Conservation (phyloP, 92 coral and sea anemone species). For the Paragorgia papillata region DNA sequence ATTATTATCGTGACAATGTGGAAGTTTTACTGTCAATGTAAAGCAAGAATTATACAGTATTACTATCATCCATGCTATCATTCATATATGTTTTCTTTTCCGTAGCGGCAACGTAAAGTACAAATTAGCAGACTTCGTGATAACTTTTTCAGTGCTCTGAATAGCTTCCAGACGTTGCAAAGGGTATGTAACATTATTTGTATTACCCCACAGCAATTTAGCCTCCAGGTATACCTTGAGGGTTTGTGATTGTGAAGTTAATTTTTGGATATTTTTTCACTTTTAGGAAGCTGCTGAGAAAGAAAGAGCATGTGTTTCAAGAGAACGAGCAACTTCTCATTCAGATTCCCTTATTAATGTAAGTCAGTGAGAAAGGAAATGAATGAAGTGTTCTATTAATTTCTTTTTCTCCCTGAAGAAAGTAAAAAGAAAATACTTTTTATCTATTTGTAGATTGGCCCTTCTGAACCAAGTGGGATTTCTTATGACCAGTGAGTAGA, state of each 20-base stretch:
- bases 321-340: slow-evolving; percentile 75
- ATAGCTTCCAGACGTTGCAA: slow-evolving; percentile 82
- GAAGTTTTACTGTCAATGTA: not conserved
- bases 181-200: slow-evolving; percentile 63
- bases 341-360: no score
- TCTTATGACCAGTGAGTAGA: slow-evolving; percentile 39
- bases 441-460: slow-evolving; percentile 12
- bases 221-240: not conserved
- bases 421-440: no score
- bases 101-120: slow-evolving; percentile 81
- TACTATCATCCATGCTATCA: no score
- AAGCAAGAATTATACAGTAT: no score
- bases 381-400: no score
- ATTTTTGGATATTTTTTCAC: not conserved
- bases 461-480: not conserved
- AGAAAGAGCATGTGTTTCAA: slow-evolving; percentile 83
- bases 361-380: no score
- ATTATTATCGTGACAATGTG: not conserved
- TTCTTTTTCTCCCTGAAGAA: no score
- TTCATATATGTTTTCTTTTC: not conserved
- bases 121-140: slow-evolving; percentile 79
- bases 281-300: slow-evolving; percentile 85
- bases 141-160: slow-evolving; percentile 78
- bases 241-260: no score
- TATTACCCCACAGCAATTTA: no score